Evolutionary conservation across 2,797 vertebrate genomes (phyloP), one percentile per base, ranked within the genome.

Genomic region (Buphagus erythrorhynchus): DNA sequence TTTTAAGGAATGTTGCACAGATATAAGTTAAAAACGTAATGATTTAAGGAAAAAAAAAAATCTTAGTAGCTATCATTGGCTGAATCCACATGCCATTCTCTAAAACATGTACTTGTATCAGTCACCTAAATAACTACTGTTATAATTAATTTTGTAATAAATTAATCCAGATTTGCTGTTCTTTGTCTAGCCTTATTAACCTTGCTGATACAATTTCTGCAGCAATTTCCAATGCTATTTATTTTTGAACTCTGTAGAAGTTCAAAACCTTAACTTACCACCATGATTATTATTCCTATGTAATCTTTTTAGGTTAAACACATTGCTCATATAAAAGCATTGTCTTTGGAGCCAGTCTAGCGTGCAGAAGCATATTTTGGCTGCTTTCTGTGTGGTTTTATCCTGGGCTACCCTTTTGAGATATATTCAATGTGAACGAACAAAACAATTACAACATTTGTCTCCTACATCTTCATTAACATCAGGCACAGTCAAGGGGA

Each of bases 381-480:
- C 59, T 35, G 16, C 49, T 65, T 90, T 73, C 54, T 63, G 9
- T 61, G 69, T 66, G 31, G 11, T 88, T 86, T 94, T 74, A 80
- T 54, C n/a, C 33, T 36, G 62, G 36, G 26, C 52, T 61, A 33
- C 40, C 54, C 68, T 92, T 49, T 71, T 22, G 54, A 92, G 54
- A 22, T 38, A 7, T 55, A 83, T 71, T 90, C 73, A 74, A 68
- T n/a, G 13, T 4, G 38, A 81, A 74, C 5, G 57, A 91, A 86
- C 45, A 83, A 84, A 95, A 83, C 49, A 90, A 51, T 91, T 90
- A 68, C 13, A 87, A 48, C 49, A 26, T 86, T 95, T 79, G 25
- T 63, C 63, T 90, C 55, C 63, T 91, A 43, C 52, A 79, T 88
- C 73, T 93, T 96, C 88, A 86, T 91, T 91, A 93, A 61, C 0